Percentiles rank a stretch among this genome's conserved stretches.
These are phyloP conservation scores for Synaphobranchus kaupii DNA, from an alignment of 2,797 vertebrate genomes.

Conservation along the genomic window DNA sequence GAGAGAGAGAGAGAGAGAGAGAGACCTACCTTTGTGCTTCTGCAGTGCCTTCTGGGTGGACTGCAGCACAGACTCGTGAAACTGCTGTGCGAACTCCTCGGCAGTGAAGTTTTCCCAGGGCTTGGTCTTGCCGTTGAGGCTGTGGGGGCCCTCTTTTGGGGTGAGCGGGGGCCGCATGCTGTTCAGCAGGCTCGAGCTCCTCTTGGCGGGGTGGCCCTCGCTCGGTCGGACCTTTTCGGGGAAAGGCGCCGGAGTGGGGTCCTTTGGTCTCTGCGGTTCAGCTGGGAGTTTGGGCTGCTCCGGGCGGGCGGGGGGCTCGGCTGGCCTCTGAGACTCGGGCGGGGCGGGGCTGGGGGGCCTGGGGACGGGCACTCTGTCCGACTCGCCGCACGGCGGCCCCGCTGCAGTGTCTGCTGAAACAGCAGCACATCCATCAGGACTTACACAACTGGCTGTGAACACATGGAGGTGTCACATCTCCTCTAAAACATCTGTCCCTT, in stretches of 20 bases:
- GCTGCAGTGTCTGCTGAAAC: conserved; percentile 72
- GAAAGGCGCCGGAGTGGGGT: conserved; percentile 62
- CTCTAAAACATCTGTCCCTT: conserved; percentile 24
- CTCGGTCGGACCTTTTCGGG: conserved; percentile 79
- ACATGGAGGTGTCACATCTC: conserved; percentile 34
- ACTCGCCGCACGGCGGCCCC: conserved; percentile 71
- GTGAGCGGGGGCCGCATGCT: conserved; percentile 80
- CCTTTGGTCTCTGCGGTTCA: conserved; percentile 81
- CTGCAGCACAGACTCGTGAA: conserved; percentile 97
- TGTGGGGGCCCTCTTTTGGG: conserved; percentile 83
- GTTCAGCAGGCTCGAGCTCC: conserved; percentile 85
- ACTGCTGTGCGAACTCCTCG: conserved; percentile 96
- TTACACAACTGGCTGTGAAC: conserved; percentile 14
- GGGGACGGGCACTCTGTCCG: conserved; percentile 70
- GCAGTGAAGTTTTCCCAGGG: conserved; percentile 93
- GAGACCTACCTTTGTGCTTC: conserved; percentile 89
- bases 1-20: background rate
- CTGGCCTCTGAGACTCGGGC: conserved; percentile 59
- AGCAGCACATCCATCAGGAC: background rate
- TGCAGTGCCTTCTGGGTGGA: conserved; percentile 97
- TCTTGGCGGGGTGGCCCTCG: conserved; percentile 77
- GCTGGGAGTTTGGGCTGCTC: conserved; percentile 76
- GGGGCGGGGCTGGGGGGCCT: conserved; percentile 67
- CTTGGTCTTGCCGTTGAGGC: conserved; percentile 88
- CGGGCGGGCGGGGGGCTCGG: conserved; percentile 65